Evolutionary conservation across 2,797 vertebrate genomes (phyloP).

Genomic region (Argya squamiceps): DNA sequence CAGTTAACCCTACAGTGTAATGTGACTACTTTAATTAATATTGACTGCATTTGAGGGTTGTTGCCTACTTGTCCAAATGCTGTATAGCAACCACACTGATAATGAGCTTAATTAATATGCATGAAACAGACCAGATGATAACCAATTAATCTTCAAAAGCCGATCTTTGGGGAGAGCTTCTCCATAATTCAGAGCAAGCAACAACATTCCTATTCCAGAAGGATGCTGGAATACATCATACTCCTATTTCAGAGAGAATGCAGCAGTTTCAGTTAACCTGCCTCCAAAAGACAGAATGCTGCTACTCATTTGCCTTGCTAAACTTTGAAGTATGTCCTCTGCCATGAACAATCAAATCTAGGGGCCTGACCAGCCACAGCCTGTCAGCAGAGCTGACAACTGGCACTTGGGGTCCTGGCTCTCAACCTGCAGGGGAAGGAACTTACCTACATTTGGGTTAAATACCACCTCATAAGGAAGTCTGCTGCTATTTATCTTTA

Average conservation of each 20-base stretch:
- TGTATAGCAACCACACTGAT: neutral
- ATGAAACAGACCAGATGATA: neutral
- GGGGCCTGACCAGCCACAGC: neutral
- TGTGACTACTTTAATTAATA: neutral
- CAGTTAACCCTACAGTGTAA: neutral
- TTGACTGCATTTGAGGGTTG: neutral
- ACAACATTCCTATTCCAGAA: neutral
- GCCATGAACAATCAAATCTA: neutral
- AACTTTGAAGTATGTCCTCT: neutral
- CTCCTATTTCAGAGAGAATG: neutral
- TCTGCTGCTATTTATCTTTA: slow-evolving; percentile 38
- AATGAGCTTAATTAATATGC: neutral
- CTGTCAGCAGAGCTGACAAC: neutral
- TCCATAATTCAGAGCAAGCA: neutral
- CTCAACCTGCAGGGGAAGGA: neutral
- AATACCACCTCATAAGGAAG: neutral
- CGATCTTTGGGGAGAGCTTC: neutral
- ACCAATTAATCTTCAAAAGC: neutral
- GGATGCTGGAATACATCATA: neutral
- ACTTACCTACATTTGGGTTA: neutral
- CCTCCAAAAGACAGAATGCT: neutral
- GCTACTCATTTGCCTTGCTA: neutral
- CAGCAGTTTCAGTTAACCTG: neutral
- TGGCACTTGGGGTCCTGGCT: neutral
- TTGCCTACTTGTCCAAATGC: neutral